Base-by-base conservation (phyloP, 2,888 invertebrate species). In the Chesias legatella region DNA sequence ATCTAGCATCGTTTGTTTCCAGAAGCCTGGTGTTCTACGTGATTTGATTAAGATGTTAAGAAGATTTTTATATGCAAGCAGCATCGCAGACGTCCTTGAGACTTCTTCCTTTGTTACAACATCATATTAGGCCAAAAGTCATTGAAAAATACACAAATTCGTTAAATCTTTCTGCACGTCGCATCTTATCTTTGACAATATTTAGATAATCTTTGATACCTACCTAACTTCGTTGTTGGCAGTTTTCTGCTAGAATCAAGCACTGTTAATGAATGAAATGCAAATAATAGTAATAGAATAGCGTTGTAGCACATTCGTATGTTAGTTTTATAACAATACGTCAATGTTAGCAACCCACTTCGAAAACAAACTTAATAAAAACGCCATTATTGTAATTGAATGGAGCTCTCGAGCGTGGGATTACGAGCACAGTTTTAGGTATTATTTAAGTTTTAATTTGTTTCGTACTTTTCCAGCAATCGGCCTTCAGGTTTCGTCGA, bases 321-420 rank as follows among this genome's bases (percentile, higher is more conserved):
- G 13, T 5, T 7, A n/a, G n/a, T 10, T 5, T 3, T 30, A 20
- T 9, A 28, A 43, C 26, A 35, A 35, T 22, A 41, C 32, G 30
- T 28, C 32, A 35, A 35, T 48, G 42, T 53, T 53, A 50, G 43
- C 50, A 58, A 45, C 54, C 44, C 36, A 35, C 44, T 17, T 2
- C 5, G 13, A 29, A 41, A 42, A 43, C 45, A 43, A 45, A 6
- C 51, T 47, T 48, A 60, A 70, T 63, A 79, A 80, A 79, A 79
- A 76, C 66, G 63, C 58, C 60, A 74, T 72, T 78, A 78, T 69
- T 69, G 70, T 71, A 68, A 73, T 82, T 79, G 76, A 73, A 78
- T 73, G 64, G 67, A 60, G 68, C 74, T 75, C 60, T 81, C 69
- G 74, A 79, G 74, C 81, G 80, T 80, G 77, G 80, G 79, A 82